These are phyloP conservation scores for Diadumene lineata DNA, from an alignment of 92 coral and sea anemone genomes.

Conservation along the genomic window DNA sequence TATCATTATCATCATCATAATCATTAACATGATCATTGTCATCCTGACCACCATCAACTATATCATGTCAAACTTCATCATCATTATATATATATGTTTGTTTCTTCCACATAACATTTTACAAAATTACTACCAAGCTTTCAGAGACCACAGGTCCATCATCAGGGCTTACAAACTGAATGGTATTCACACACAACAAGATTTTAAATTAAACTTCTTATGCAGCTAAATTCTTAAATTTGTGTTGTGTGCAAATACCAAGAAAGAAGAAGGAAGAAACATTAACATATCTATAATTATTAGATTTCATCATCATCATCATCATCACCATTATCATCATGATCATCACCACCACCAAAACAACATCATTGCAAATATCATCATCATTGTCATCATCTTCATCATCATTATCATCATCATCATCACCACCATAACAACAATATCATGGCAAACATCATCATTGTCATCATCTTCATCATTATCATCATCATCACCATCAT, in stretches of 20 bases:
- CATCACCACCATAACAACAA: not conserved
- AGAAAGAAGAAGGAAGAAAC: too few species aligned
- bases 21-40: not conserved
- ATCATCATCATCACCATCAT: not conserved
- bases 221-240: too few species aligned
- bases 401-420: not conserved
- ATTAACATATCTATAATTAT: not conserved
- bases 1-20: not conserved
- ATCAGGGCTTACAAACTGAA: too few species aligned
- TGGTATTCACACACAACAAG: too few species aligned
- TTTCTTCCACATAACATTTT: too few species aligned
- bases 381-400: not conserved
- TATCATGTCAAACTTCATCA: not conserved
- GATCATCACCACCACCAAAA: not conserved
- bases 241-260: too few species aligned
- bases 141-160: too few species aligned
- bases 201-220: too few species aligned
- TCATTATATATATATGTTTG: not conserved
- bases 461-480: not conserved
- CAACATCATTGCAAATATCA: not conserved
- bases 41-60: not conserved
- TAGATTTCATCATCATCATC: not conserved
- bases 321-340: not conserved
- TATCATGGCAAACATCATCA: not conserved
- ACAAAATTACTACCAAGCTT: too few species aligned